phyloP scores from a whole-genome alignment of 2,113 vertebrate genomes.

The Mionectes macconnelli region DNA sequence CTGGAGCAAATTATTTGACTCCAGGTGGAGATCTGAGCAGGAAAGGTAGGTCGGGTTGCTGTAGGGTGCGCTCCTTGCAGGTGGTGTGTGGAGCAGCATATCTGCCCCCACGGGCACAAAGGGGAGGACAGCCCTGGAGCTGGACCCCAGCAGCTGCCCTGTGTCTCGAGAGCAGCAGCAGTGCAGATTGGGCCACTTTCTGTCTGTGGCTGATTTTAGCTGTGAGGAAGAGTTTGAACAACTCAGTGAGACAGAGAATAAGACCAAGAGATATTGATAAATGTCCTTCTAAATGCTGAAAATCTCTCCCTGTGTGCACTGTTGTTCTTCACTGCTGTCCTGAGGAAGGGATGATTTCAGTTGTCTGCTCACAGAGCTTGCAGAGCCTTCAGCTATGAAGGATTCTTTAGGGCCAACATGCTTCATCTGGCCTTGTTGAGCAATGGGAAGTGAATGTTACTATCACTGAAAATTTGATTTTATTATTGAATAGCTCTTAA shows the following conservation, averaged over 20 bases:
- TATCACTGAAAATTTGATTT: neutral
- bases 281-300: neutral
- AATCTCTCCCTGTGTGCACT: neutral
- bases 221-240: neutral
- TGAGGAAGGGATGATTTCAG: neutral
- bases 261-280: neutral
- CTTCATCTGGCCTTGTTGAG: neutral
- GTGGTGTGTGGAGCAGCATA: neutral
- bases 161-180: neutral
- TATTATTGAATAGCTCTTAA: neutral
- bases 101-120: rapidly evolving
- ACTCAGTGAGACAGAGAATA: neutral
- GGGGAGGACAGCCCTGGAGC: neutral
- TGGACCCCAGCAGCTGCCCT: neutral
- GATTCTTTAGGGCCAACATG: neutral
- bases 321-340: neutral
- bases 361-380: neutral
- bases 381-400: neutral
- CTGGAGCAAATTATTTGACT: neutral
- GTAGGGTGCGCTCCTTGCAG: neutral
- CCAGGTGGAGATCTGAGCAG: neutral
- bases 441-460: neutral
- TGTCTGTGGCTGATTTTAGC: neutral
- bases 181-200: neutral
- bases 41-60: neutral